Evolutionary conservation across 2,797 vertebrate genomes (phyloP).

Genomic region (Poeciliopsis paucimaculata): DNA sequence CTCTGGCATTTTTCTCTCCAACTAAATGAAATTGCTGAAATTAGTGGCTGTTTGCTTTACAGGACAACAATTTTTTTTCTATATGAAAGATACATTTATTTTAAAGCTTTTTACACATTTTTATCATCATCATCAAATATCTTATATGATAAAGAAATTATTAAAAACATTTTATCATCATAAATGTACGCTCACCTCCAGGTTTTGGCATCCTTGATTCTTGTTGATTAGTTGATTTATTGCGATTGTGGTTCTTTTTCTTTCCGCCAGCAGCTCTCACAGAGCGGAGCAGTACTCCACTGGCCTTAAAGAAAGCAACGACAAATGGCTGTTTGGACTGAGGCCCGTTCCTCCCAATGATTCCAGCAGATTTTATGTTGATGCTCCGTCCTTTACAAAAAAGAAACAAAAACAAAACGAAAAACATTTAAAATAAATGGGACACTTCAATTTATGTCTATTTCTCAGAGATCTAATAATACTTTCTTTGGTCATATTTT

Average conservation of each 20-base stretch:
- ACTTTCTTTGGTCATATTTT: neutral
- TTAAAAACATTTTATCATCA: neutral
- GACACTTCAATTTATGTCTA: neutral
- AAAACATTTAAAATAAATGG: constrained; percentile 7
- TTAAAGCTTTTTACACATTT: neutral
- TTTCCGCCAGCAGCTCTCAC: constrained; percentile 92
- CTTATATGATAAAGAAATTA: neutral
- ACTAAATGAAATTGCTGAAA: neutral
- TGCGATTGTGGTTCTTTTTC: constrained; percentile 93
- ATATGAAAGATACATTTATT: neutral
- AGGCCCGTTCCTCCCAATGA: constrained; percentile 93
- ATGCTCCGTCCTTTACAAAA: constrained; percentile 88
- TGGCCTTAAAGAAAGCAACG: constrained; percentile 99
- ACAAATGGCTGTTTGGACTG: constrained; percentile 98
- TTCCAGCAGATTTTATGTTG: constrained; percentile 95
- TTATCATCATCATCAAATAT: neutral
- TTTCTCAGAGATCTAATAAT: neutral
- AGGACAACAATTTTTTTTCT: neutral
- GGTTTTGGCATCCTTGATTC: constrained; percentile 86
- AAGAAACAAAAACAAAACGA: constrained; percentile 30
- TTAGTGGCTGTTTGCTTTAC: neutral
- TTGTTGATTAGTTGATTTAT: constrained; percentile 90
- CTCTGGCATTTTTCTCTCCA: neutral
- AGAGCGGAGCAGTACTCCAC: constrained; percentile 94
- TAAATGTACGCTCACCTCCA: constrained; percentile 74